These are phyloP conservation scores for Plebejus anna DNA, from an alignment of 2,888 invertebrate species.

Conservation along the genomic window DNA sequence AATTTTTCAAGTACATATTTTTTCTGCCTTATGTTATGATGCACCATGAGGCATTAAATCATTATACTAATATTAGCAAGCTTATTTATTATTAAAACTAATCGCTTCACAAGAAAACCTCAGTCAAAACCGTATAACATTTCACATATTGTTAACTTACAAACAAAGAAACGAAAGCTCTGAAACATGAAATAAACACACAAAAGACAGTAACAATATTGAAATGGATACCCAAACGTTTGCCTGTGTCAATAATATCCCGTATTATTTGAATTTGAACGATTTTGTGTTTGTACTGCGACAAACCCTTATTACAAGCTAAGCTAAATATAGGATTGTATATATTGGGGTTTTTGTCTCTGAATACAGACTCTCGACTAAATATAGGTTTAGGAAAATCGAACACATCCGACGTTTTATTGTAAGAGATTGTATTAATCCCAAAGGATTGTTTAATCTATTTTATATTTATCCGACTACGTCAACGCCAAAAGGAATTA, in stretches of 20 bases:
- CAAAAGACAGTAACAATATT: background rate
- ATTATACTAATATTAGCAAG: too few relatives aligned
- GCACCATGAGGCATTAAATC: too few relatives aligned
- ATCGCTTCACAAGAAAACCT: too few relatives aligned
- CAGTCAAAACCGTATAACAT: background rate
- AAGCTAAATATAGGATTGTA: background rate
- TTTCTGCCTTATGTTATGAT: too few relatives aligned
- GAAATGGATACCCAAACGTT: constrained; percentile 2
- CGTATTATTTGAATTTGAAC: background rate
- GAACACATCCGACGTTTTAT: too few relatives aligned
- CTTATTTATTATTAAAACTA: too few relatives aligned
- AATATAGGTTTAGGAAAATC: background rate
- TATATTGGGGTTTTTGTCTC: background rate
- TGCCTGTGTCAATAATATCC: constrained; percentile 10
- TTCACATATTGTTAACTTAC: background rate
- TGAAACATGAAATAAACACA: background rate
- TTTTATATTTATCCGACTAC: too few relatives aligned
- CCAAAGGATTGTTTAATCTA: too few relatives aligned
- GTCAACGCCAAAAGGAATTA: too few relatives aligned
- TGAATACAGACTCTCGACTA: background rate
- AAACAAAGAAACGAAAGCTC: background rate
- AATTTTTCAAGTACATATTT: too few relatives aligned
- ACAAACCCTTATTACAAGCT: background rate
- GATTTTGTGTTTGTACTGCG: constrained; percentile 3
- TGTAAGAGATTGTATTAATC: too few relatives aligned